These are phyloP conservation scores for Netelia fuscicornis DNA, from an alignment of 2,888 invertebrate species.

Conservation along the genomic window DNA sequence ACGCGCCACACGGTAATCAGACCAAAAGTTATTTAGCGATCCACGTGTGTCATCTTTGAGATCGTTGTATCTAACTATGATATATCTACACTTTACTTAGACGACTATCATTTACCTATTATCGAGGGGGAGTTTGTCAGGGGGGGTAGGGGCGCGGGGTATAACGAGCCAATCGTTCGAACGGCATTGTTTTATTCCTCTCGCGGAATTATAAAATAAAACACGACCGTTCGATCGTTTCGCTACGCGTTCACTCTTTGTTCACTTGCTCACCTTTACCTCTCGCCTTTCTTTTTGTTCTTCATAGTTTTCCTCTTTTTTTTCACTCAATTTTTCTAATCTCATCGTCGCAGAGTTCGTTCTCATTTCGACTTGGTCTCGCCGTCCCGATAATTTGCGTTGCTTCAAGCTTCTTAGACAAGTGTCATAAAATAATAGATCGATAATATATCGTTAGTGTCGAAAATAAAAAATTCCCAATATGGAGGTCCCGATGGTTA, in stretches of 20 bases:
- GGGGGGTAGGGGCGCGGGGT: background rate
- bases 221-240: constrained; percentile 36
- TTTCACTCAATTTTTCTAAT: constrained; percentile 24
- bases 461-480: no score
- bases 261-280: constrained; percentile 40
- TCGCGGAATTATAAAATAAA: constrained; percentile 48
- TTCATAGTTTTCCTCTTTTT: constrained; percentile 27
- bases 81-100: constrained; percentile 84
- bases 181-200: constrained; percentile 66
- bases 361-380: constrained; percentile 52
- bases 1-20: constrained; percentile 71
- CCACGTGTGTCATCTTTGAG: constrained; percentile 81
- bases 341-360: constrained; percentile 33
- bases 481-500: no score
- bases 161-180: constrained; percentile 63
- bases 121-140: constrained; percentile 53
- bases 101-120: constrained; percentile 74
- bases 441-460: background rate
- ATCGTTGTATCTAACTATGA: constrained; percentile 84
- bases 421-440: background rate
- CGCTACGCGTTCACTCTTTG: constrained; percentile 56
- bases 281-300: constrained; percentile 25
- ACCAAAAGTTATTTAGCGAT: constrained; percentile 76
- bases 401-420: constrained; percentile 11
- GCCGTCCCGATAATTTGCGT: constrained; percentile 64